These are phyloP conservation scores for Charina bottae DNA, from an alignment of 2,113 vertebrate species.

Conservation along the genomic window DNA sequence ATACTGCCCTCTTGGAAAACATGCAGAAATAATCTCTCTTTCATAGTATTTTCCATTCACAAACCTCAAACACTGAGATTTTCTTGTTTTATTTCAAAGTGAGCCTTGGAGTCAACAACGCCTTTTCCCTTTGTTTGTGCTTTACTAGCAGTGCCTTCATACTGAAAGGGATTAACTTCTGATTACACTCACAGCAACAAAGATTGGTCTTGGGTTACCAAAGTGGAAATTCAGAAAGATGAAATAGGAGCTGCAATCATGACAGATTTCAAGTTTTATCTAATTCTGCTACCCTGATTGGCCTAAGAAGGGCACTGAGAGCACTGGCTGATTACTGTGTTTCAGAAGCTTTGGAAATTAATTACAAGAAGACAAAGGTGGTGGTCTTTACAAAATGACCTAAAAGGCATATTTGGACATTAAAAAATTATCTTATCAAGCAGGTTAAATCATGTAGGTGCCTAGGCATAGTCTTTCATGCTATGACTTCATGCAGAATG, in stretches of 20 bases:
- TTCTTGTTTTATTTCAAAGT: neutral
- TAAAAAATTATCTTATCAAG: too few relatives aligned
- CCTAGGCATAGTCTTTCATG: too few relatives aligned
- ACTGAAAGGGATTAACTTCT: neutral
- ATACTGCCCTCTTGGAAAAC: neutral
- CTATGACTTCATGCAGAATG: too few relatives aligned
- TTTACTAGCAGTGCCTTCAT: neutral
- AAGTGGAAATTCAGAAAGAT: neutral
- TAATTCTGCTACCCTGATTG: neutral
- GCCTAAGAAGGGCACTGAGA: neutral
- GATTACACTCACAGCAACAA: neutral
- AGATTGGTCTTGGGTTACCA: neutral
- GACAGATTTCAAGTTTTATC: neutral
- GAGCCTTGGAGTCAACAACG: neutral
- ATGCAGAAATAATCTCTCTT: constrained; percentile 31
- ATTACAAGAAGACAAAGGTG: too few relatives aligned
- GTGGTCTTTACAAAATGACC: too few relatives aligned
- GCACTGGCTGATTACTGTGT: too few relatives aligned
- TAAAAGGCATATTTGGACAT: too few relatives aligned
- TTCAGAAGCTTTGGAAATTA: too few relatives aligned
- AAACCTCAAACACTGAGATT: constrained; percentile 8
- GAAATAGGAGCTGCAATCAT: neutral
- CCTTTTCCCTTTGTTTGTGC: neutral
- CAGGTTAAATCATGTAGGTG: too few relatives aligned
- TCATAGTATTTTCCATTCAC: constrained; percentile 11